Evolutionary conservation across 2,113 vertebrate species (phyloP), one percentile per base, ranked within the genome.

Genomic region (Cephalopterus ornatus): DNA sequence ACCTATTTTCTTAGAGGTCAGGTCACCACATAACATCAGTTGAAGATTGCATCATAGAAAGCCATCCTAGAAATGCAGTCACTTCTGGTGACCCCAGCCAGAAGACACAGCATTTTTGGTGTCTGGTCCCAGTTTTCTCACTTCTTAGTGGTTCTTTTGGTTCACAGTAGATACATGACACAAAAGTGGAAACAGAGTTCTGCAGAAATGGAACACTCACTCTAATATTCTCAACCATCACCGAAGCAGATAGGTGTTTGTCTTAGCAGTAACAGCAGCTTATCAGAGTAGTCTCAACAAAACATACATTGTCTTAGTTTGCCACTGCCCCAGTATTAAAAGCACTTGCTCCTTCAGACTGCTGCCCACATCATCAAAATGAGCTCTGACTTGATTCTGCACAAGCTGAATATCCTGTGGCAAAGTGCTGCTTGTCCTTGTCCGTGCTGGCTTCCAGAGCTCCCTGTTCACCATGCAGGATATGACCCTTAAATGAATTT

Each of bases 401-500:
- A 74, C 55, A 56, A 74, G 62, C 72, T 41, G 68, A 91, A 30
- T 55, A 74, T 92, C 72, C 72, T 90, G 52, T 59, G 72, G 55
- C 79, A 80, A 86, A 77, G 56, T 61, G 52, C 72, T 72, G 72
- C 66, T 72, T 66, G 49, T 68, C 61, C 66, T 87, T 75, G 61
- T 70, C 79, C 59, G 30, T 2, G 5, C 72, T 56, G 83, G 22
- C 81, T 94, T 91, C 66, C 56, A 65, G 74, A 39, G 66, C 74
- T 81, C 1, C 6, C 75, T 49, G 52, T 61, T 94, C 56, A 23
- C 55, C 0, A 0, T 33, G 42, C 86, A 82, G 76, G 55, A 91
- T 91, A 55, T 85, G 86, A 82, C 66, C 91, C 86, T 91, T 61
- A 89, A 87, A 77, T 82, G 26, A 93, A 68, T 96, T 94, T 85